phyloP scores from a whole-genome alignment of 2,797 vertebrate species.

The Siniperca undulata region DNA sequence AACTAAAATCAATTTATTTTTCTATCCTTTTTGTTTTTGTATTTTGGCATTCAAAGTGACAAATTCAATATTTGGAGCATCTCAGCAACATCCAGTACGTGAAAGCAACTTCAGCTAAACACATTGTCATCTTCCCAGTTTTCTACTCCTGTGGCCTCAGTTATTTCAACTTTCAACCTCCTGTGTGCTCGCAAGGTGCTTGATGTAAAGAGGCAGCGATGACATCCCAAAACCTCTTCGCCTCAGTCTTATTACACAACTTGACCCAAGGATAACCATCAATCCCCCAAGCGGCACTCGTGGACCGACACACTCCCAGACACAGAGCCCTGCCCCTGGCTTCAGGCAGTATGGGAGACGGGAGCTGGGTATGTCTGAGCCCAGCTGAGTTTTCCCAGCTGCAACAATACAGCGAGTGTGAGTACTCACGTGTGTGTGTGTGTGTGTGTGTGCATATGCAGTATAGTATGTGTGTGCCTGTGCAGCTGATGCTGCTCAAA shows the following conservation, averaged over 20 bases:
- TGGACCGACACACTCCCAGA: conserved; percentile 11
- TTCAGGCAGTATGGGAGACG: conserved; percentile 87
- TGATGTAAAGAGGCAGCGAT: conserved; percentile 60
- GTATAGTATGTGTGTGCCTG: not conserved
- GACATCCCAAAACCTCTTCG: conserved; percentile 53
- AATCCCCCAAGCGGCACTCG: not conserved
- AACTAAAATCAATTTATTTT: not conserved
- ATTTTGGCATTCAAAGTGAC: not conserved
- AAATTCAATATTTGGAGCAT: conserved; percentile 16
- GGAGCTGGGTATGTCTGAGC: conserved; percentile 91
- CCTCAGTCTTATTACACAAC: conserved; percentile 42
- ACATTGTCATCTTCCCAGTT: not conserved
- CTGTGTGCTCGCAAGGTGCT: conserved; percentile 38
- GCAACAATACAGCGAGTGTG: conserved; percentile 95
- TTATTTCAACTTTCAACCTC: conserved; percentile 17
- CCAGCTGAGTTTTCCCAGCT: conserved; percentile 93
- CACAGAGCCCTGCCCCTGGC: conserved; percentile 21
- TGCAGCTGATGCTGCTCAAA: not conserved
- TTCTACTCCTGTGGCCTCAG: not conserved
- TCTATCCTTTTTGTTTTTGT: not conserved
- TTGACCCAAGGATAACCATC: conserved; percentile 70
- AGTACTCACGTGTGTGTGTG: conserved; percentile 77
- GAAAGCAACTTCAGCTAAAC: not conserved
- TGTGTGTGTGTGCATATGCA: not conserved
- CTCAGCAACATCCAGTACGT: conserved; percentile 4